Evolutionary conservation across 2,113 vertebrate genomes (phyloP), one percentile per base, ranked within the genome.

Genomic region (Alosa alosa): DNA sequence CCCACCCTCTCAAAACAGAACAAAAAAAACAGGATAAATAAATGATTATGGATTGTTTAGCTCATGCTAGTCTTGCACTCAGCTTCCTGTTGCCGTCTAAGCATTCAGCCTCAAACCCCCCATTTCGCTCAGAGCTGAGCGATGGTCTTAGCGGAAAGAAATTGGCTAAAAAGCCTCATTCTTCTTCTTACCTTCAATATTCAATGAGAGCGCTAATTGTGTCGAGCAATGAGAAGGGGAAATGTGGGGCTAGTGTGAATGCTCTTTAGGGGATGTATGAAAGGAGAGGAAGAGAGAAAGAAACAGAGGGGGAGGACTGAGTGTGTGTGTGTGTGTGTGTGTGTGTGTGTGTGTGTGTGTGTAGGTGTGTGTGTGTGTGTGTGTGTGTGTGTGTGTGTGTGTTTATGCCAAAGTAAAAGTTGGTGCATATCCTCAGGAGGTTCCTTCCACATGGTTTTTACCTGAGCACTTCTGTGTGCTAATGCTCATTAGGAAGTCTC

Each of bases 181-280:
- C 92, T 94, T 94, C 93, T 94, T 93, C 89, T 92, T 92, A 93
- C 93, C 90, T 94, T 95, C 94, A 95, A 94, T 95, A 95, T 95
- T 95, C 93, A 94, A 93, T 94, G 92, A 94, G 94, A 93, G 90
- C 68, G 89, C 93, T 95, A 95, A 94, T 94, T 95, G 94, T 92
- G 93, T 84, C 39, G 84, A 83, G 90, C 91, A 90, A 91, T 93
- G 90, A 89, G 92, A 91, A 90, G 92, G 39, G 86, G 93, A 89
- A 87, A 81, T 88, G 89, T 89, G 84, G 82, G 87, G 86, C 87
- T 84, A 85, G 90, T 83, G 91, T 90, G 94, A 93, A 94, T 94
- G 93, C 91, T 94, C 93, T 89, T 86, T 90, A 91, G 90, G 94
- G 89, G 47, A 83, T 85, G 81, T 86, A 84, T 72, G 68, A 87